phyloP scores from a whole-genome alignment of 2,888 invertebrate species.

The Polydrusus tereticollis region DNA sequence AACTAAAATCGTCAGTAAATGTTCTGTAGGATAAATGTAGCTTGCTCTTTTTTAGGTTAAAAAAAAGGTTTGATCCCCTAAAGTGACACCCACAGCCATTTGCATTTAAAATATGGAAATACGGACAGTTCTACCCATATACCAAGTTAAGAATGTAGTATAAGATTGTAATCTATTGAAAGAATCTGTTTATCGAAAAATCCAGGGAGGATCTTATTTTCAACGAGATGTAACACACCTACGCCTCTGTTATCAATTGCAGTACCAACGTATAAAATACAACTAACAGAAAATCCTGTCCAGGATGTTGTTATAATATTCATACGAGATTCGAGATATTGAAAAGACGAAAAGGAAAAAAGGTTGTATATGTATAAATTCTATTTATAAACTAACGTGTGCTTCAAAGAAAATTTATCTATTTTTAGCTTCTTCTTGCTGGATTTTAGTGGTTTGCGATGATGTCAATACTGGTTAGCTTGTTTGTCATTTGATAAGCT shows the following conservation, averaged over 20 bases:
- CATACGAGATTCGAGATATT: slow-evolving; percentile 21
- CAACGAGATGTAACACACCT: not conserved
- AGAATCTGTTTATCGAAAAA: not conserved
- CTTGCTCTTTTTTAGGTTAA: too few relatives aligned
- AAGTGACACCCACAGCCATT: too few relatives aligned
- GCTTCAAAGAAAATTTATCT: slow-evolving; percentile 12
- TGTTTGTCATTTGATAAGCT: not conserved
- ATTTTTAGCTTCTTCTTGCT: slow-evolving; percentile 17
- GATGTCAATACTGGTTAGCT: slow-evolving; percentile 5
- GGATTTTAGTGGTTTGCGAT: not conserved
- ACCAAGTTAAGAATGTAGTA: not conserved
- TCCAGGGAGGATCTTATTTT: not conserved
- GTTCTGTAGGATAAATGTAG: too few relatives aligned
- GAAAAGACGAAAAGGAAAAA: slow-evolving; percentile 16
- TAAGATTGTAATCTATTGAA: not conserved
- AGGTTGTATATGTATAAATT: slow-evolving; percentile 8
- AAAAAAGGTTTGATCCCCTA: too few relatives aligned
- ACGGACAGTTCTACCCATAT: too few relatives aligned
- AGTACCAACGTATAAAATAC: slow-evolving; percentile 3
- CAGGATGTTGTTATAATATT: slow-evolving; percentile 23
- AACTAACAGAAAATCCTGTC: slow-evolving; percentile 19
- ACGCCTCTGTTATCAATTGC: slow-evolving; percentile 7
- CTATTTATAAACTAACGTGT: slow-evolving; percentile 23
- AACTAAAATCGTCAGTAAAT: too few relatives aligned
- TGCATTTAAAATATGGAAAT: too few relatives aligned